Evolutionary conservation across 2,113 vertebrate genomes (phyloP), one percentile per base, ranked within the genome.

Genomic region (Ptilonorhynchus violaceus): DNA sequence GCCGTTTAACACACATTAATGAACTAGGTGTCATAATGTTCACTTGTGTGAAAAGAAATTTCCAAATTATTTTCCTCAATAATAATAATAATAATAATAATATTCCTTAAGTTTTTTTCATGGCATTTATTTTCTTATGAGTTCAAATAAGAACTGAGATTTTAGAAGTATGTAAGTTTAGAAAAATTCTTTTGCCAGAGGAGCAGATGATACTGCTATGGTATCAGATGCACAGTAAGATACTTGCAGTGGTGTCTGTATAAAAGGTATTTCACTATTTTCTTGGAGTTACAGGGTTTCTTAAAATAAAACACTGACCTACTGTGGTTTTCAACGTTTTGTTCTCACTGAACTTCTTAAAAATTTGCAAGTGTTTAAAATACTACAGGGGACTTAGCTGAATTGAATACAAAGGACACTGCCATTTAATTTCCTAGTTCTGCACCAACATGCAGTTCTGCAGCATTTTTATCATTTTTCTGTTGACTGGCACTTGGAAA

Each of bases 401-500:
- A 70, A 85, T 7, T 15, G 11, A 62, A 88, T 64, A 68, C 13
- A 62, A 78, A 74, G n/a, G 15, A 66, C 30, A 39, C 5, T 53
- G 47, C 25, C 33, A 69, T 82, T 92, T 92, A 47, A 85, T 28
- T 94, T 92, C 58, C 35, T 47, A 53, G 64, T 78, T 75, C 52
- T 81, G 86, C 87, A 49, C 19, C 39, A 73, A 9, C 59, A 87
- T 27, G 77, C 27, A 55, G 46, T 35, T 93, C 88, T 66, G 63
- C 17, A 60, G 33, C 49, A 84, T 76, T 96, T 95, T 83, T 72
- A 46, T 73, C 27, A 63, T 76, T 96, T 93, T 93, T 89, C 85
- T 94, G 49, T 92, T 85, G 59, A 95, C 79, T 95, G 85, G 41
- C 89, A 94, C 82, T 78, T 88, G 30, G 83, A 95, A 96, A 92